A percentile compares a stretch with the other conserved stretches of the same genome.
Evolutionary conservation across 2,797 vertebrate genomes (phyloP).

Genomic region (Macropodus opercularis): DNA sequence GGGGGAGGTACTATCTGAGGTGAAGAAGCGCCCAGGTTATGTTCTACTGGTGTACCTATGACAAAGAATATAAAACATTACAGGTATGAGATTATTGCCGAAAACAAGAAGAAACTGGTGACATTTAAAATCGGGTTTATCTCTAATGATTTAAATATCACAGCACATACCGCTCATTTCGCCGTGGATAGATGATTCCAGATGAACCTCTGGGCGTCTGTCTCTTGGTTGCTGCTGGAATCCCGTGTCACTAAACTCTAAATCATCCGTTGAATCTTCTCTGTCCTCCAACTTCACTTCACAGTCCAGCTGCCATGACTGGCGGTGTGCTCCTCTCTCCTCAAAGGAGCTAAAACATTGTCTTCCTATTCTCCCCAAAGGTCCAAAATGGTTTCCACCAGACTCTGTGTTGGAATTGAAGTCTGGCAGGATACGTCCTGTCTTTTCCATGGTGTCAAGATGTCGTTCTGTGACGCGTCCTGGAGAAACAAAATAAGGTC

Average conservation of each 20-base stretch:
- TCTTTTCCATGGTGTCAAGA: conserved; percentile 10
- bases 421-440: background rate
- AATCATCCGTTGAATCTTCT: conserved; percentile 57
- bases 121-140: no score
- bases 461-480: background rate
- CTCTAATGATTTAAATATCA: background rate
- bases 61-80: conserved; percentile 11
- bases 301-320: conserved; percentile 23
- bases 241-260: conserved; percentile 39
- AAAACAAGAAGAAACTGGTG: no score
- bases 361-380: background rate
- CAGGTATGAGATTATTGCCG: background rate
- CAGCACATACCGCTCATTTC: conserved; percentile 39
- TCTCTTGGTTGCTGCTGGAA: conserved; percentile 10
- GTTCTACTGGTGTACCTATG: conserved; percentile 41
- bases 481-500: background rate
- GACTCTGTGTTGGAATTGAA: conserved; percentile 6
- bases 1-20: conserved; percentile 14
- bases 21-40: conserved; percentile 32
- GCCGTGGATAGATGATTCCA: conserved; percentile 13
- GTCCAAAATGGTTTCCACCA: background rate
- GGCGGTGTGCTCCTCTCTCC: conserved; percentile 14
- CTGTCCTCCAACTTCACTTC: conserved; percentile 62
- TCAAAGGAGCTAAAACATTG: conserved; percentile 24
- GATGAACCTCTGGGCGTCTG: background rate